These are phyloP conservation scores for Calosoma granatense DNA, from an alignment of 1,140 invertebrate species.

Conservation along the genomic window DNA sequence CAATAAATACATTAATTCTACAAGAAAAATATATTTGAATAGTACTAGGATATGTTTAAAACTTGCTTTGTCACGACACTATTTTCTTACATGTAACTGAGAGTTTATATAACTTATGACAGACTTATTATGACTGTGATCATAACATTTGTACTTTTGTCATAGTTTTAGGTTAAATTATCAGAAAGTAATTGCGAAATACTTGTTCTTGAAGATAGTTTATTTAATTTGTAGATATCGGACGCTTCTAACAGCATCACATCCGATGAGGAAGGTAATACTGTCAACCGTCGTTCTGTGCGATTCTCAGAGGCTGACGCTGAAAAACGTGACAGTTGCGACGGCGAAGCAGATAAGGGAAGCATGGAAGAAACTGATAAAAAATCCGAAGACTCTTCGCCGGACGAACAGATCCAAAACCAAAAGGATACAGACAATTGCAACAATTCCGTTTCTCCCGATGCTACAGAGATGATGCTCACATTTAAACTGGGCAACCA, in stretches of 20 bases:
- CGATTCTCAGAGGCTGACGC: slow-evolving; percentile 41
- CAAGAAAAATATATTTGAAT: no score
- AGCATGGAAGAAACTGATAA: slow-evolving; percentile 18
- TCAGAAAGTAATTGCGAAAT: no score
- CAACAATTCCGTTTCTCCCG: slow-evolving; percentile 22
- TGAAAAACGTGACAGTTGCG: slow-evolving; percentile 24
- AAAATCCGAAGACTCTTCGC: slow-evolving; percentile 11
- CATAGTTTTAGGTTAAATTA: no score
- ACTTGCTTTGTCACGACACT: no score
- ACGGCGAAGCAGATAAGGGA: slow-evolving; percentile 23
- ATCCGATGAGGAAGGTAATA: slow-evolving; percentile 39
- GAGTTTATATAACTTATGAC: no score
- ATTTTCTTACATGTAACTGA: no score
- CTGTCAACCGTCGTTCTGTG: slow-evolving; percentile 36
- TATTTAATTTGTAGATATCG: slow-evolving; percentile 1
- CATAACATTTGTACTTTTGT: no score
- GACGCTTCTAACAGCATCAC: slow-evolving; percentile 21
- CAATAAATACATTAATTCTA: no score
- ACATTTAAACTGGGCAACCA: slow-evolving; percentile 49
- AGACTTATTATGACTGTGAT: no score
- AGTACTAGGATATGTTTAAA: no score
- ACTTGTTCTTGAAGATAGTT: no score
- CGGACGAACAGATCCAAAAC: background rate
- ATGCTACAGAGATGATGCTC: slow-evolving; percentile 41
- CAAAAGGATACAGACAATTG: slow-evolving; percentile 14